Evolutionary conservation across 35 echinoderm and acorn worm genomes (phyloP), one percentile per base, ranked within the genome.

Genomic region (Heliocidaris tuberculata): DNA sequence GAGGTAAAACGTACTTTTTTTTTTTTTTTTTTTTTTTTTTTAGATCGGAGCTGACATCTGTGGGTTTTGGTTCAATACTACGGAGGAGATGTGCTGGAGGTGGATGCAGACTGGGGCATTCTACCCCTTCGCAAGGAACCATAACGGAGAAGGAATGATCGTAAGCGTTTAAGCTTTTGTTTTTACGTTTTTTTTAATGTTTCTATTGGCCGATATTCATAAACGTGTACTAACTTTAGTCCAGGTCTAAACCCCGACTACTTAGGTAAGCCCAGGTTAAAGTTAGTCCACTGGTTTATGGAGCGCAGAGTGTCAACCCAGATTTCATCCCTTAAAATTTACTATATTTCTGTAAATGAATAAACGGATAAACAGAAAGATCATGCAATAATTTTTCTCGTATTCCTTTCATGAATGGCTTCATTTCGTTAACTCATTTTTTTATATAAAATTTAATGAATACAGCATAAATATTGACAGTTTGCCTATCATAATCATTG

Each of bases 31-130:
- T 1, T n/a, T 42, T 12, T 15, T 89, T 12, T 9, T 42, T 89
- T 89, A 89, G 97, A 98, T 98, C 93, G 97, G 97, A 35, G 96
- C 97, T 88, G 97, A 98, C 86, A 98, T 96, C 31, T 98, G 97
- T 94, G 97, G 97, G 13, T 98, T 96, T 70, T 95, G 94, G 85
- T 95, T 93, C 16, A 94, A 95, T 48, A 61, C 93, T 30, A 94
- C 86, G 2, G 94, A 95, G 19, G 92, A 96, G 59, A 85, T 98
- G 93, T 98, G 97, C 86, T 96, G 91, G 49, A 54, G 97, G 56
- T 98, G 97, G 97, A 95, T 94, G 88, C 97, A 98, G 50, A 86
- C 95, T 4, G 97, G 97, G 6, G 92, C 97, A 30, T 98, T 98
- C 93, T 98, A 98, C 52, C 95, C 97, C 2, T 98, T 94, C 59